phyloP scores from a whole-genome alignment of 2,888 invertebrate genomes.

The Nemoura dubitans region DNA sequence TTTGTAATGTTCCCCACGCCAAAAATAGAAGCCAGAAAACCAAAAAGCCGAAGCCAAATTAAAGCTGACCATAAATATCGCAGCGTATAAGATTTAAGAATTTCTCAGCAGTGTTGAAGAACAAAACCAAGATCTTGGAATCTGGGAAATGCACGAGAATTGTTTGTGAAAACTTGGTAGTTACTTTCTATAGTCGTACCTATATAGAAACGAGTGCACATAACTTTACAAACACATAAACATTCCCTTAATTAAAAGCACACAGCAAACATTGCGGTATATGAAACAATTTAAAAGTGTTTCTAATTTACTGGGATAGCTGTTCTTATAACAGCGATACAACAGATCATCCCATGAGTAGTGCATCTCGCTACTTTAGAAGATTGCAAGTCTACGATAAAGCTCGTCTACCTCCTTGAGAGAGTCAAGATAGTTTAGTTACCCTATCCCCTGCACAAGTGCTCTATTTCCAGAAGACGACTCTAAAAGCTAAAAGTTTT shows the following conservation, averaged over 20 bases:
- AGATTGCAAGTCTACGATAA: background rate
- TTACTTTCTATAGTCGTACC: background rate
- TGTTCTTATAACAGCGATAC: background rate
- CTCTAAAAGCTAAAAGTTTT: background rate
- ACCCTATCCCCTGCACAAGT: background rate
- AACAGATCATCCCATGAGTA: background rate
- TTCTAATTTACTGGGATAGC: background rate
- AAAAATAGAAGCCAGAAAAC: conserved; percentile 1
- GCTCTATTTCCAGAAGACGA: background rate
- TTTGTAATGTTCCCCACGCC: background rate
- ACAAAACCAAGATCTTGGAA: background rate
- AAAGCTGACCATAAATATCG: background rate
- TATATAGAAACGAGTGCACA: background rate
- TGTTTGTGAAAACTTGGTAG: background rate
- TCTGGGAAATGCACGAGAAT: background rate
- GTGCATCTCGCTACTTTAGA: background rate
- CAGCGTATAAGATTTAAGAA: background rate
- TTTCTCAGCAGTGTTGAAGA: background rate
- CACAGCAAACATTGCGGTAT: background rate
- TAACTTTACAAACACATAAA: background rate
- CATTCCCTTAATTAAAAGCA: conserved; percentile 12
- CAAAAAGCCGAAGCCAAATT: background rate
- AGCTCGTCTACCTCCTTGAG: background rate
- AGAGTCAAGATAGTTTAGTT: conserved; percentile 3
- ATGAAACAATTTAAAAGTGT: background rate